Evolutionary conservation across 2,888 invertebrate species (phyloP), one percentile per base, ranked within the genome.

Genomic region (Mellilla xanthometata): DNA sequence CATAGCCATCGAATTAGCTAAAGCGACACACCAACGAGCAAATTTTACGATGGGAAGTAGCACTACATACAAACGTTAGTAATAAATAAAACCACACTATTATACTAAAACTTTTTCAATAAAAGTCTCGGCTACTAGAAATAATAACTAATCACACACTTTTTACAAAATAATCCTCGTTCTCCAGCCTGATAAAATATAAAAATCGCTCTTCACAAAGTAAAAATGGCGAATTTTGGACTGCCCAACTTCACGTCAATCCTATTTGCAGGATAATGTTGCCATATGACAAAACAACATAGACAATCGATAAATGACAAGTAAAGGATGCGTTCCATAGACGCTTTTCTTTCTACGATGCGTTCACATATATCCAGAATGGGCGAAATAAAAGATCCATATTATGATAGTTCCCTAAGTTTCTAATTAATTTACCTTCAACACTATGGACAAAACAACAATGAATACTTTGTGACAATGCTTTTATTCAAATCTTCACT

Each of bases 1-100:
- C 84, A 86, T 87, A 84, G 87, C 89, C 84, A 88, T 88, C 82
- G 86, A 87, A 87, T 87, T 85, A 88, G 87, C 86, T 84, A 75
- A 86, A 88, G 89, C 88, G 85, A 86, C 87, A 88, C 88, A 89
- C 89, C 84, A 89, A 80, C 81, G 88, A 88, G 88, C 89, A 82
- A 75, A 82, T 80, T 76, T 82, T 82, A 87, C 78, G 77, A 79
- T 79, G 81, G 73, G 79, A 81, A 81, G 75, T 86, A 88, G 88
- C 89, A 86, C 88, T 89, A 88, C 88, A 86, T 87, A 87, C 82
- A 89, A 87, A 88, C 82, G 88, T 88, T 89, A 88, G 89, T 88
- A 86, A 80, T 82, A 85, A 88, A 87, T 82, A 87, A 89, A 87
- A 88, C 84, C 88, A 88, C 90, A 86, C 89, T 84, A 87, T 85